Evolutionary conservation across 1,140 invertebrate species (phyloP), one percentile per base, ranked within the genome.

Genomic region (Dreissena polymorpha): DNA sequence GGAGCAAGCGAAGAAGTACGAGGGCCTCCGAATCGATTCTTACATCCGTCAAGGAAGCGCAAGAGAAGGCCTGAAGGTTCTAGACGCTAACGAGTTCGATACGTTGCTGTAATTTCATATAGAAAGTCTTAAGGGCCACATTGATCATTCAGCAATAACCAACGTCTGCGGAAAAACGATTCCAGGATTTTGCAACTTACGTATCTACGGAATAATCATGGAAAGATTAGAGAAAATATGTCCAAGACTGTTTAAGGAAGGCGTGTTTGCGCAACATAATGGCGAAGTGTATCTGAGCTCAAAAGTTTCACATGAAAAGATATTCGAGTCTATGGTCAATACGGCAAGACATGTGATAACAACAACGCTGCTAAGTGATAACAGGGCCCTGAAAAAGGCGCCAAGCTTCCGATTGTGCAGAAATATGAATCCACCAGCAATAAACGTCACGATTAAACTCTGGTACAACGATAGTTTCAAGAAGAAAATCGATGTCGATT

Each of bases 41-140:
- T 80, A 71, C 55, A 57, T 80, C 29, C 78, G 68, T 0, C 78
- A 80, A 73, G 77, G 77, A 21, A 80, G 77, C 57, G 57, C 77
- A 10, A 53, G 77, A 50, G 69, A 80, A 23, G 77, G 77, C 12
- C 57, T 80, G 53, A 80, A 80, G 71, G 68, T 80, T 23, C 18
- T 60, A 21, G 57, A 55, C 13, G 68, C 68, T 14, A 53, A 71
- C 27, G 77, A 72, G 25, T 80, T 71, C 50, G 69, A 80, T 49
- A 29, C 51, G 0, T 16, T 80, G 51, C 67, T 80, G 12, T 14
- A 71, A 39, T 80, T 49, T 21, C 18, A 80, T 64, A 71, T 71
- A 23, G 27, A 68, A 16, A 25, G 27, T 18, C 27, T 23, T 16
- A 27, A 68, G 18, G 25, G 25, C 7, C 27, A 27, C 16, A 68